Base-by-base conservation (phyloP, 2,888 invertebrate species). In the Lissonota sp. region DNA sequence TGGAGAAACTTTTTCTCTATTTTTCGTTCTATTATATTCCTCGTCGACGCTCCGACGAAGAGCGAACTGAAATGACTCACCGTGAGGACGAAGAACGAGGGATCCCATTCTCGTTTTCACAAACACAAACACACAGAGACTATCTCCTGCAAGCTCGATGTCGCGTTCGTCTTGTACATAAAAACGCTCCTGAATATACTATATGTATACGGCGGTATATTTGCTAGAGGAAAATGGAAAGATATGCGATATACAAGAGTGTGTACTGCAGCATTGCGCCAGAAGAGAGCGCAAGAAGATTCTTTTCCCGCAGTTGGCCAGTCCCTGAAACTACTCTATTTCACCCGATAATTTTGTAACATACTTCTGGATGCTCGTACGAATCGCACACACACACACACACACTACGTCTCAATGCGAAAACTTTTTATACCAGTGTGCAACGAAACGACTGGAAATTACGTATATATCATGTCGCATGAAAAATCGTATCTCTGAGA, bases 1-100 rank as follows among this genome's bases (percentile, higher is more conserved):
- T 66, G 44, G 51, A 63, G 39, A 66, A 75, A 75, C 49, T 75
- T 55, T 70, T 69, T 79, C 75, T 78, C 75, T 44, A 46, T 75
- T 69, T 53, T 57, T 53, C 16, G 46, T 16, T 71, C 60, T 51
- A 44, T 58, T 55, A 26, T 46, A 12, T 49, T 62, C 55, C 40
- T 73, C 58, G 51, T 74, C 55, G 39, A 72, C 44, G 49, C 16
- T 39, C 49, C 42, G 55, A 16, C 4, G 75, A 69, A 44, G 44
- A 62, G 57, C 37, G 37, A 57, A 57, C 26, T 26, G n/a, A 8
- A 67, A 75, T 63, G 49, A 63, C 49, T 39, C 42, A 37, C 62
- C 7, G 37, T 49, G 62, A 7, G 8, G 37, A 42, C 53, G 66
- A 26, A 44, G 16, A 57, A 51, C 10, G 58, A 53, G 14, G 14